Percentiles rank a stretch among this genome's conserved stretches.
Evolutionary conservation across 2,888 invertebrate species (phyloP).

Genomic region (Bellardia pandia): DNA sequence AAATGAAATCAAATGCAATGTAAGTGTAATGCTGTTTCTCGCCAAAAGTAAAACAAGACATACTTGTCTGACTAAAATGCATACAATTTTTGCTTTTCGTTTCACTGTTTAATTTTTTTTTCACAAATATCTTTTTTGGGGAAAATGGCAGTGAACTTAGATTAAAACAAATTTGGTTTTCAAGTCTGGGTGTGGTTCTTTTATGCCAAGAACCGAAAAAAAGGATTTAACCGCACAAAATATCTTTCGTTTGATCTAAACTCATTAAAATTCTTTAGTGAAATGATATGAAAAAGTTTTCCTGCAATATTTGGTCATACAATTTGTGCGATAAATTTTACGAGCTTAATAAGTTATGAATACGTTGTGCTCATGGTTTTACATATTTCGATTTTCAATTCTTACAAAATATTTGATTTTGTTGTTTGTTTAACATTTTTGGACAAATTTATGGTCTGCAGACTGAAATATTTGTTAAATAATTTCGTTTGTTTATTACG

Average conservation of each 20-base stretch:
- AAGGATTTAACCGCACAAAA: not conserved
- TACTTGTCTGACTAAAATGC: conserved; percentile 23
- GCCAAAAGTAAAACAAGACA: not conserved
- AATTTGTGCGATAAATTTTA: not conserved
- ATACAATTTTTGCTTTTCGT: conserved; percentile 10
- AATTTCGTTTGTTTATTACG: conserved; percentile 28
- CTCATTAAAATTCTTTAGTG: conserved; percentile 58
- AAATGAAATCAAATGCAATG: not conserved
- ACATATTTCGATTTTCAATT: conserved; percentile 20
- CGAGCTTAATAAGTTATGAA: conserved; percentile 11
- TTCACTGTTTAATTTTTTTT: not conserved
- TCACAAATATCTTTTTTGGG: not conserved
- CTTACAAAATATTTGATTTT: conserved; percentile 6
- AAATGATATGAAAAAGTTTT: conserved; percentile 17
- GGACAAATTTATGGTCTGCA: conserved; percentile 59
- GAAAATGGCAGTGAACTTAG: not conserved
- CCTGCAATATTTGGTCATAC: not conserved
- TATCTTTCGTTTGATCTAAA: conserved; percentile 30
- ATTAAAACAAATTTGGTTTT: not conserved
- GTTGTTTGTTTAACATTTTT: not conserved
- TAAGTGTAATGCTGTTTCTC: not conserved
- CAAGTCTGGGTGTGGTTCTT: conserved; percentile 12
- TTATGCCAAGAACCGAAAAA: not conserved
- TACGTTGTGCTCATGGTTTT: not conserved
- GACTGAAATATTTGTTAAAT: conserved; percentile 49